Evolutionary conservation across 1,140 invertebrate species (phyloP), one percentile per base, ranked within the genome.

Genomic region (Phthorimaea operculella): DNA sequence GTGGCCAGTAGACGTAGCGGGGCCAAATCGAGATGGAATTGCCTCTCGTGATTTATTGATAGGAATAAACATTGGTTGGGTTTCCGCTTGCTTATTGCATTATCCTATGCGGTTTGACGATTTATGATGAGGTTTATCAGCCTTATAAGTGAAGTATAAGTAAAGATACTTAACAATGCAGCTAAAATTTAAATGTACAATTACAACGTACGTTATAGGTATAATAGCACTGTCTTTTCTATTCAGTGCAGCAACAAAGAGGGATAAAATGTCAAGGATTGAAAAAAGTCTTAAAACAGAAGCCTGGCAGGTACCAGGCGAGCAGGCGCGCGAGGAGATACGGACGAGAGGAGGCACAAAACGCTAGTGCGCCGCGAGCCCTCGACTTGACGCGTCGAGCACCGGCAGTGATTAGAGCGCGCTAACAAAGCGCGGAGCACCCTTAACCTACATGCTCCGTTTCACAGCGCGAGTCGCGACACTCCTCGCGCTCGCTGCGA

Each of bases 381-480:
- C 71, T 70, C 70, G 77, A 79, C 78, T 79, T 59, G 57, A 76
- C 63, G 60, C 71, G 69, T 75, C 66, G 70, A 81, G 79, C 69
- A 63, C 72, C 72, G 77, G 67, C 73, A 78, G 77, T 83, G 77
- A 83, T 83, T 79, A 83, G 74, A 79, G 74, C 76, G 70, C 72
- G 73, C 80, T 81, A 81, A 83, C 80, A 81, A 81, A 83, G 79
- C 72, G 68, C 68, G 33, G 53, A 83, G 78, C 62, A 70, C 75
- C 54, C 80, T 83, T 83, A 83, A 83, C 80, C 78, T 79, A 83
- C 70, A 83, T 83, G 77, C 78, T 80, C 72, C 78, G 78, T 79
- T 79, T 79, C 74, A 68, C 74, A 76, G 66, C 71, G 66, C 70
- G 66, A 74, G n/a, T n/a, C n/a, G 66, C 64, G 66, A 74, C 70